Evolutionary conservation across 2,113 vertebrate genomes (phyloP), one percentile per base, ranked within the genome.

Genomic region (Burhinus oedicnemus): DNA sequence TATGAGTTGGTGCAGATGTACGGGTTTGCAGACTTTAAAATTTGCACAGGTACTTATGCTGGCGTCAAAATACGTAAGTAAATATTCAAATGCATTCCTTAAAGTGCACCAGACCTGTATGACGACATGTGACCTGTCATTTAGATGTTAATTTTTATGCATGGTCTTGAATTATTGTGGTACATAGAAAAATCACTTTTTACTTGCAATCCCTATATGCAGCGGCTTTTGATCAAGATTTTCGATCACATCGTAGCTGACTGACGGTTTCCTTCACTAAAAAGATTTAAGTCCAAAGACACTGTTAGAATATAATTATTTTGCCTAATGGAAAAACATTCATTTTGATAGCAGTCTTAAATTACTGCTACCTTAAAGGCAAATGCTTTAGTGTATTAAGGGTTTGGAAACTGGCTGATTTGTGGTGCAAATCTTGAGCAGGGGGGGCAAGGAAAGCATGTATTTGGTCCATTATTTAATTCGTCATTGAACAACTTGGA

Each of bases 221-320:
- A 77, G 52, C 7, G 7, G 47, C 14, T 70, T 87, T 5, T 51
- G 55, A 61, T 76, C 65, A 71, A 88, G 52, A 30, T 64, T 91
- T 91, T 80, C 2, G 2, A 82, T 32, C 15, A 72, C 65, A 45
- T 47, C 84, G 42, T 58, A 58, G 70, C n/a, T 92, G 61, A 88
- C 25, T 92, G 87, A 94, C 52, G 68, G 49, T 49, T 97, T 89
- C 83, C 45, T 89, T 62, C 64, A 30, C 30, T 30, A 55, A 65
- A 57, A 34, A 97, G 87, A 76, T 84, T 66, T 34, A 77, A 91
- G 8, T 54, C 52, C 30, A 32, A 83, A 96, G 77, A 78, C 12
- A 27, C 32, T 70, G 45, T 38, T 61, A 89, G 71, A 94, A 94
- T 94, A 95, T 68, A 57, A 95, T 94, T 95, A 95, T 95, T 97